Evolutionary conservation across 2,113 vertebrate genomes (phyloP).

Genomic region (Pseudois nayaur): DNA sequence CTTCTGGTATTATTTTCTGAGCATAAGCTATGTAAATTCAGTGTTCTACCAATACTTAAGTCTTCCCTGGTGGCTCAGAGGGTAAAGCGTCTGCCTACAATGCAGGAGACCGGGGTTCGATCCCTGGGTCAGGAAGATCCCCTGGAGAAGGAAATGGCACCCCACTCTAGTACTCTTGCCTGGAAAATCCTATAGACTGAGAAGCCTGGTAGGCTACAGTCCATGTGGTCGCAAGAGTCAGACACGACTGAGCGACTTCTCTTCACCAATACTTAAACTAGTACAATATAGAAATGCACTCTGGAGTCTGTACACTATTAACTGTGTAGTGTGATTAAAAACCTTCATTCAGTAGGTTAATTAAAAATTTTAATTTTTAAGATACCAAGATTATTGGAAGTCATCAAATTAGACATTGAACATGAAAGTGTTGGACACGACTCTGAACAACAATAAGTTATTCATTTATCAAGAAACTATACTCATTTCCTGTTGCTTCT

Average conservation of each 20-base stretch:
- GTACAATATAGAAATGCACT: not conserved
- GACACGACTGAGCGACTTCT: too few relatives aligned
- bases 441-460: not conserved
- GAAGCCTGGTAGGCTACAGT: too few relatives aligned
- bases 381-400: not conserved
- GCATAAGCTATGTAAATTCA: not conserved
- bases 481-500: not conserved
- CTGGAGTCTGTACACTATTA: not conserved
- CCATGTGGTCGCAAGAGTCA: too few relatives aligned
- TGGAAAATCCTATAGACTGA: too few relatives aligned
- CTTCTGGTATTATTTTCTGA: slow-evolving; percentile 27
- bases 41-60: not conserved
- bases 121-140: too few relatives aligned
- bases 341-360: not conserved
- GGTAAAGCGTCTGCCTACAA: too few relatives aligned
- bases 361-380: not conserved
- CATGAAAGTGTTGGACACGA: not conserved
- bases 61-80: too few relatives aligned
- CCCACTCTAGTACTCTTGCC: too few relatives aligned
- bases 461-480: not conserved
- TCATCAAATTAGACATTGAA: not conserved
- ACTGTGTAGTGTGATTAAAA: not conserved
- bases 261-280: not conserved
- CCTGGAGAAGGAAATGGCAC: too few relatives aligned
- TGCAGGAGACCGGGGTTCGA: too few relatives aligned